phyloP scores from a whole-genome alignment of 1,140 invertebrate genomes.

The Panulirus ornatus region DNA sequence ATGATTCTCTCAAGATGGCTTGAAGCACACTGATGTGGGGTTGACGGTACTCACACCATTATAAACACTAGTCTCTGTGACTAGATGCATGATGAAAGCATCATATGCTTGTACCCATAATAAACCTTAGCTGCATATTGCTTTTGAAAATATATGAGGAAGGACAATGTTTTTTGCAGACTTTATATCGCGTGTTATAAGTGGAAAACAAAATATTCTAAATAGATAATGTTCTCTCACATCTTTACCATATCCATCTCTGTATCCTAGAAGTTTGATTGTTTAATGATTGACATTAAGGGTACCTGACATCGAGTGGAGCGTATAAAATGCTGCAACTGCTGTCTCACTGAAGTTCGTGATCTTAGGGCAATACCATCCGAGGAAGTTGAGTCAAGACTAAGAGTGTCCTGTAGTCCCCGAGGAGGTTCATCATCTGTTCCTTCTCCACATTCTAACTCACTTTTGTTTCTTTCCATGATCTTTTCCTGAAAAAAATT shows the following conservation, averaged over 20 bases:
- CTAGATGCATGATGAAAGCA: too few species aligned
- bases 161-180: too few species aligned
- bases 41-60: too few species aligned
- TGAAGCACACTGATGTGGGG: too few species aligned
- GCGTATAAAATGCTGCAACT: slow-evolving; percentile 53
- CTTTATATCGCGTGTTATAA: not conserved
- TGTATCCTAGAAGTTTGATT: not conserved
- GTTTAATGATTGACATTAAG: too few species aligned
- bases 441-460: slow-evolving; percentile 5
- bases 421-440: not conserved
- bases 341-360: slow-evolving; percentile 45
- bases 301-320: slow-evolving; percentile 58
- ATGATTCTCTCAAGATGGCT: too few species aligned
- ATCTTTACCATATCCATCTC: not conserved
- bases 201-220: not conserved
- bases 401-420: slow-evolving; percentile 37
- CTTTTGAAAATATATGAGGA: too few species aligned
- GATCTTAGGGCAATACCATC: slow-evolving; percentile 51
- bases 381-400: slow-evolving; percentile 52
- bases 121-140: too few species aligned
- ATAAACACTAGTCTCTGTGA: too few species aligned
- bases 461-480: slow-evolving; percentile 30
- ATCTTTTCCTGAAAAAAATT: not conserved
- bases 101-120: too few species aligned
- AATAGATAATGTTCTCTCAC: not conserved